A percentile compares a stretch with the other conserved stretches of the same genome.
These are phyloP conservation scores for Silurus asotus DNA, from an alignment of 2,113 vertebrate species.

Conservation along the genomic window DNA sequence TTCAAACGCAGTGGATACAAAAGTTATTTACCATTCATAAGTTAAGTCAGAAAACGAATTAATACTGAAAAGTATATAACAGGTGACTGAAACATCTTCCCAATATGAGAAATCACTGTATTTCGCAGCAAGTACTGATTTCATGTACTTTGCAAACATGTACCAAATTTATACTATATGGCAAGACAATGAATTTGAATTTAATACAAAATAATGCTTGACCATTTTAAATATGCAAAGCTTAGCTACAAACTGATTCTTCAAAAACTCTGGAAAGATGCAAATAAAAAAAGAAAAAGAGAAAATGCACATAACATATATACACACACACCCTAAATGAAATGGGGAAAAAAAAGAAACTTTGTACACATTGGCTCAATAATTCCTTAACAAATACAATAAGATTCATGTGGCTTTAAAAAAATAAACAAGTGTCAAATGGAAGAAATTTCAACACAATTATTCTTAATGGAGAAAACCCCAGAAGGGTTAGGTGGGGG, in stretches of 20 bases:
- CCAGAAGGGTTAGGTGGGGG: conserved; percentile 20
- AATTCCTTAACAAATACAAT: conserved; percentile 58
- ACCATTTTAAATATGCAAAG: conserved; percentile 67
- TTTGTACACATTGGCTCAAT: conserved; percentile 73
- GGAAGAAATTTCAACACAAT: conserved; percentile 63
- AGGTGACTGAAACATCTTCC: conserved; percentile 73
- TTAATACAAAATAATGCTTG: conserved; percentile 60
- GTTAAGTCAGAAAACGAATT: conserved; percentile 64
- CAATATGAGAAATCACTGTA: conserved; percentile 80
- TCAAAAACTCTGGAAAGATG: conserved; percentile 57
- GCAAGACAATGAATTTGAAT: conserved; percentile 68
- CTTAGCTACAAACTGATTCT: conserved; percentile 65
- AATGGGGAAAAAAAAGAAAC: conserved; percentile 23
- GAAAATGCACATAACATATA: conserved; percentile 55
- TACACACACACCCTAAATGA: conserved; percentile 70
- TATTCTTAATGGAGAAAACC: conserved; percentile 65
- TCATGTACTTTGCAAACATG: conserved; percentile 72
- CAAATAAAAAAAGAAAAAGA: conserved; percentile 52
- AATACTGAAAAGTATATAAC: conserved; percentile 76
- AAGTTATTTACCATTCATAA: conserved; percentile 53
- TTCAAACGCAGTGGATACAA: conserved; percentile 47
- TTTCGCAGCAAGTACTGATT: conserved; percentile 71
- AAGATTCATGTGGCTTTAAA: conserved; percentile 65
- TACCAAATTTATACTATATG: conserved; percentile 75
- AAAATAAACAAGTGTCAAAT: conserved; percentile 70